A percentile compares a stretch with the other conserved stretches of the same genome.
Evolutionary conservation across 2,113 vertebrate species (phyloP).

Genomic region (Bujurquina vittata): DNA sequence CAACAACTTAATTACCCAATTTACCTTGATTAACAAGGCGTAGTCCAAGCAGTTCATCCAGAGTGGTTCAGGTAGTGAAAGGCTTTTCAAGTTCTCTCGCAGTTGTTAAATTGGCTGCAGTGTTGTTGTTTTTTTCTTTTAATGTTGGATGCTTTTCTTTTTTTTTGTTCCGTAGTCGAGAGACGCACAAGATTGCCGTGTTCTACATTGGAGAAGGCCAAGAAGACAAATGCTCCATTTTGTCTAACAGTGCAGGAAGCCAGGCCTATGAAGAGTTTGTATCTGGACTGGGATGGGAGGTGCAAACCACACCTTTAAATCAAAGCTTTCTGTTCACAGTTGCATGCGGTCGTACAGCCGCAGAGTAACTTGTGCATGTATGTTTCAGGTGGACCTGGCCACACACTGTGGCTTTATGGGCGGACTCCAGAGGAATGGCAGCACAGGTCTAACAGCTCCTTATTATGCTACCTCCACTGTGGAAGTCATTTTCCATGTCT

Average conservation of each 20-base stretch:
- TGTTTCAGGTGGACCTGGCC: conserved; percentile 89
- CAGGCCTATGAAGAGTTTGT: conserved; percentile 97
- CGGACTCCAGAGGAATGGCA: conserved; percentile 95
- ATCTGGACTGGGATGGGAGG: conserved; percentile 98
- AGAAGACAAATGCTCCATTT: conserved; percentile 97
- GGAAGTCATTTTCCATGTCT: conserved; percentile 98
- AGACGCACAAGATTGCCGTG: conserved; percentile 98
- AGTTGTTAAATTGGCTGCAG: neutral
- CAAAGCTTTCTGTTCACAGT: neutral
- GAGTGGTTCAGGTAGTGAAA: neutral
- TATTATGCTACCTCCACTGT: conserved; percentile 97
- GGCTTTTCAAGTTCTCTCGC: conserved; percentile 12
- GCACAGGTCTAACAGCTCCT: conserved; percentile 93
- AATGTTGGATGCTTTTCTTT: neutral
- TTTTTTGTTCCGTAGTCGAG: conserved; percentile 83
- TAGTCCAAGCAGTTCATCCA: conserved; percentile 7
- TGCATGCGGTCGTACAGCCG: neutral
- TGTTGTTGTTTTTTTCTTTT: conserved; percentile 1
- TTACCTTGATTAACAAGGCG: conserved; percentile 3
- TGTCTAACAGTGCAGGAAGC: conserved; percentile 93
- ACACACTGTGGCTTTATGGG: conserved; percentile 98
- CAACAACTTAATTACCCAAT: neutral
- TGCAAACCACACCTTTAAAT: conserved; percentile 56
- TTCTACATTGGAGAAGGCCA: conserved; percentile 98
- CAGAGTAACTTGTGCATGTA: neutral